phyloP scores from a whole-genome alignment of 2,888 invertebrate species.

The Fissipunctia ypsillon region DNA sequence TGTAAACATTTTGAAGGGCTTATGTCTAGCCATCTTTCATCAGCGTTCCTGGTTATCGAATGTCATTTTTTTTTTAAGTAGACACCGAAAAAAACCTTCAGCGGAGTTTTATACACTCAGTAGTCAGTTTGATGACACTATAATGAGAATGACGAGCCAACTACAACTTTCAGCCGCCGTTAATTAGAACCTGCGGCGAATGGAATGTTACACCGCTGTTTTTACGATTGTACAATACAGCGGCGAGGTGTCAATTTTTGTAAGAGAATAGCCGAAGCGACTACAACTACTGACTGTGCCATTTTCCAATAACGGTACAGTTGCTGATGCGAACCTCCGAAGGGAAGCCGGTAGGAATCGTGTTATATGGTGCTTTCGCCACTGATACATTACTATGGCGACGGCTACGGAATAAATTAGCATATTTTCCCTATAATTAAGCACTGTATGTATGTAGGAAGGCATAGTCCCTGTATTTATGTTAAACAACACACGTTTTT shows the following conservation, averaged over 20 bases:
- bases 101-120: not conserved
- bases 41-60: not conserved
- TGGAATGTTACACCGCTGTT: conserved; percentile 19
- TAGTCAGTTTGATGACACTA: not conserved
- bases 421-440: conserved; percentile 47
- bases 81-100: too few relatives aligned
- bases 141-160: not conserved
- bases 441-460: conserved; percentile 1
- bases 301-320: too few relatives aligned
- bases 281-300: too few relatives aligned
- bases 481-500: conserved; percentile 20
- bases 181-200: not conserved
- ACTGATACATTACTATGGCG: conserved; percentile 21
- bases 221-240: too few relatives aligned
- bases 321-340: too few relatives aligned
- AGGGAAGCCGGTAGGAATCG: too few relatives aligned
- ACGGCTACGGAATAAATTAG: conserved; percentile 48
- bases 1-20: too few relatives aligned
- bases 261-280: too few relatives aligned
- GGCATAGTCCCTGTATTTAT: not conserved
- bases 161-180: not conserved
- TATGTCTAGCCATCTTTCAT: not conserved
- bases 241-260: too few relatives aligned
- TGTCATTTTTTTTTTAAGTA: too few relatives aligned
- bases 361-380: too few relatives aligned